Conservation (phyloP, 1,140 invertebrate genomes). For the Monochamus saltuarius region DNA sequence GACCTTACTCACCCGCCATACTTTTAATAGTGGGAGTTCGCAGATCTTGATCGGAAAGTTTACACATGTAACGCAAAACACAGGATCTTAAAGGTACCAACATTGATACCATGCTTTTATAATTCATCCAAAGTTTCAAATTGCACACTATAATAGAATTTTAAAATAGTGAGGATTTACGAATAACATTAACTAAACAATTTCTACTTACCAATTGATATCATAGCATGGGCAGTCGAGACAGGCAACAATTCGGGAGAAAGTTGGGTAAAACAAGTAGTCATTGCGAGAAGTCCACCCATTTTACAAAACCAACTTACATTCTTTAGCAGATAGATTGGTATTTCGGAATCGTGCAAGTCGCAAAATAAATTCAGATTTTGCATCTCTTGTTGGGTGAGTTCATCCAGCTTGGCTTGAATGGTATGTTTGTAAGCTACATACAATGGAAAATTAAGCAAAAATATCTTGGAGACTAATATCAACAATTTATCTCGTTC, state of each 20-base stretch:
- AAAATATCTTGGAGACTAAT: slow-evolving; percentile 78
- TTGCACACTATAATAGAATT: slow-evolving; percentile 67
- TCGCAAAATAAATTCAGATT: slow-evolving; percentile 83
- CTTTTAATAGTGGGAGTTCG: slow-evolving; percentile 81
- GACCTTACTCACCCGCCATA: slow-evolving; percentile 72
- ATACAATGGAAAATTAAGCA: slow-evolving; percentile 89
- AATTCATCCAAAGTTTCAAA: slow-evolving; percentile 93
- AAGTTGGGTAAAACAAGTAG: slow-evolving; percentile 75
- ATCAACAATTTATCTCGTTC: slow-evolving; percentile 78
- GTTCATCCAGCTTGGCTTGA: slow-evolving; percentile 72
- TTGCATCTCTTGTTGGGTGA: slow-evolving; percentile 75
- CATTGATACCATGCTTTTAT: slow-evolving; percentile 81
- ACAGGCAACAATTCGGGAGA: slow-evolving; percentile 76
- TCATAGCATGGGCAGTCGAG: slow-evolving; percentile 86
- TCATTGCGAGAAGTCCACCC: slow-evolving; percentile 83
- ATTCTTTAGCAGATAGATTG: slow-evolving; percentile 83
- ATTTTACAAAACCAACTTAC: slow-evolving; percentile 89
- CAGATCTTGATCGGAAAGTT: slow-evolving; percentile 86
- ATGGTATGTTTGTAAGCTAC: slow-evolving; percentile 86
- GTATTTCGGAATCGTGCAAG: slow-evolving; percentile 89
- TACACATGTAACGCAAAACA: slow-evolving; percentile 91
- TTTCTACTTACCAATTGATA: slow-evolving; percentile 63
- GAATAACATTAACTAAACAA: slow-evolving; percentile 17
- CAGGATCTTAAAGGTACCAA: slow-evolving; percentile 83
- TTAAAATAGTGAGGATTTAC: background rate